Conservation (phyloP, 2,113 vertebrate species). For the Lepisosteus oculatus region DNA sequence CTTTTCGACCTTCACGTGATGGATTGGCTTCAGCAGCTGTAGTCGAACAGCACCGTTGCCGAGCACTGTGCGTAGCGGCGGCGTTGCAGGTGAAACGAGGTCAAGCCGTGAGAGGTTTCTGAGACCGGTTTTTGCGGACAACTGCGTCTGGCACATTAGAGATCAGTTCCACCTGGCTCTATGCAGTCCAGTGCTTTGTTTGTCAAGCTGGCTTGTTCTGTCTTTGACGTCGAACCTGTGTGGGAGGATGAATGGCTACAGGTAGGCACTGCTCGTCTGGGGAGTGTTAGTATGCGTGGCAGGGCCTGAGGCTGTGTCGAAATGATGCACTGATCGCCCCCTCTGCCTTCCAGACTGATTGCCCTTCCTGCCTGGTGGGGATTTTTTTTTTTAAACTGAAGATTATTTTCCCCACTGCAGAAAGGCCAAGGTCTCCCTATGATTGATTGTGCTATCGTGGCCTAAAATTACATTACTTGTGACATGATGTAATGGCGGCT, state of each 20-base stretch:
- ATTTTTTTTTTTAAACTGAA: too few species aligned
- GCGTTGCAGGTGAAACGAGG: neutral
- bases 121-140: too few species aligned
- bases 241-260: constrained; percentile 2
- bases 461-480: too few species aligned
- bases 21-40: too few species aligned
- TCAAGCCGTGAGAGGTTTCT: neutral
- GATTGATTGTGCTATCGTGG: too few species aligned
- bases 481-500: too few species aligned
- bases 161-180: neutral
- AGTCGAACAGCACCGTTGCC: neutral
- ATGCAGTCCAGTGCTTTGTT: neutral
- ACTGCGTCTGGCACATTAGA: neutral
- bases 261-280: neutral
- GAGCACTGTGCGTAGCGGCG: neutral
- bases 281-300: too few species aligned
- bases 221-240: neutral
- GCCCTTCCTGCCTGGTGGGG: neutral
- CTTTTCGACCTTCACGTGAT: too few species aligned
- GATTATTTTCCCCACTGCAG: too few species aligned
- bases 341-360: neutral
- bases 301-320: neutral
- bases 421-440: too few species aligned
- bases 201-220: constrained; percentile 1
- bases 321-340: neutral